A percentile compares a stretch with the other conserved stretches of the same genome.
phyloP scores from a whole-genome alignment of 1,140 invertebrate species.

The Triops cancriformis region DNA sequence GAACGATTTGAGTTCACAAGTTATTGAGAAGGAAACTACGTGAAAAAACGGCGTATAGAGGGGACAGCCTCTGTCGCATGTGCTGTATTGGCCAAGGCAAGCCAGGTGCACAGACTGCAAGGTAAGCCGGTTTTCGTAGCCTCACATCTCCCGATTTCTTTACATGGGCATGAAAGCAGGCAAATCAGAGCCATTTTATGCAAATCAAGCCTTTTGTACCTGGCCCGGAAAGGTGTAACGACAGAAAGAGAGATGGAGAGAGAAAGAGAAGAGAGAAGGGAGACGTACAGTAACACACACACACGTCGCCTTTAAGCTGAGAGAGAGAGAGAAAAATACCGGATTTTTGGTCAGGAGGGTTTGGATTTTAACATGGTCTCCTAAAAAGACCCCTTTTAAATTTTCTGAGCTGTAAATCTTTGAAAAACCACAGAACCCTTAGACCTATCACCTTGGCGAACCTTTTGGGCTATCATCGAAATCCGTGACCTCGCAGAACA shows the following conservation, averaged over 20 bases:
- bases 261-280: not conserved
- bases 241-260: not conserved
- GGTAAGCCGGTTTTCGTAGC: not conserved
- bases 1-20: slow-evolving; percentile 6
- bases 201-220: not conserved
- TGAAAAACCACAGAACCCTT: no score
- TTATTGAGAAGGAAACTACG: not conserved
- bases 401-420: no score
- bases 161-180: slow-evolving; percentile 9
- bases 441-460: not conserved
- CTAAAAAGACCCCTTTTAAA: no score
- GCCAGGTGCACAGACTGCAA: slow-evolving; percentile 8
- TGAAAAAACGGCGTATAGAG: not conserved
- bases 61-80: not conserved
- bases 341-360: no score
- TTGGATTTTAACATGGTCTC: no score
- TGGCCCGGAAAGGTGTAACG: not conserved
- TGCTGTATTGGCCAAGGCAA: slow-evolving; percentile 12
- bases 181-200: slow-evolving; percentile 11
- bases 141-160: not conserved
- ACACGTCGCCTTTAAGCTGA: no score
- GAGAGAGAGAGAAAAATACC: no score
- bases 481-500: not conserved
- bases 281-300: not conserved
- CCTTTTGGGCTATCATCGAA: not conserved